Percentiles rank a stretch among this genome's conserved stretches.
Evolutionary conservation across 1,140 invertebrate genomes (phyloP).

Genomic region (Hypothenemus hampei): DNA sequence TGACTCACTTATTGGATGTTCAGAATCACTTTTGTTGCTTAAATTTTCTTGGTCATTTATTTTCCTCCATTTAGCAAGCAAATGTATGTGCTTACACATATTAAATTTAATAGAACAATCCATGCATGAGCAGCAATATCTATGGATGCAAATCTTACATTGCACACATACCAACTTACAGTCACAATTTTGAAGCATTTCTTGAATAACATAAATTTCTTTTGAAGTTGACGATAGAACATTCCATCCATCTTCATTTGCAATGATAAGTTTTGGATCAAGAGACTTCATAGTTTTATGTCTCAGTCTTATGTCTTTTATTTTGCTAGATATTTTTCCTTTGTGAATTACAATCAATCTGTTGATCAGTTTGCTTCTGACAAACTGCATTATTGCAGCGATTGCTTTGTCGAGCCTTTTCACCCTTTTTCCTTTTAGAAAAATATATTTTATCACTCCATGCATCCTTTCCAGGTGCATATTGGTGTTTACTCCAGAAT

Average conservation of each 20-base stretch:
- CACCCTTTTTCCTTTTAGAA: no score
- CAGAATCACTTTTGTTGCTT: no score
- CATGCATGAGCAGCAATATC: constrained; percentile 8
- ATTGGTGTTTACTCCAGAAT: no score
- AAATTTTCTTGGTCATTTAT: no score
- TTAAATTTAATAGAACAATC: constrained; percentile 1
- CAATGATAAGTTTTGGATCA: neutral
- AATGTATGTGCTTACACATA: constrained; percentile 9
- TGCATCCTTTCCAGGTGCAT: no score
- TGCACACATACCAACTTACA: constrained; percentile 4
- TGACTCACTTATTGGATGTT: no score
- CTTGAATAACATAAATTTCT: constrained; percentile 4
- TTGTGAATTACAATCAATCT: neutral
- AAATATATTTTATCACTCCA: no score
- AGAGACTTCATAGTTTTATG: neutral
- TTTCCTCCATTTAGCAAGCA: no score
- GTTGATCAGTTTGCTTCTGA: neutral
- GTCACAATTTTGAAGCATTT: neutral
- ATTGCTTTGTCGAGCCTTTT: constrained; percentile 6
- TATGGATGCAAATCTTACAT: constrained; percentile 17
- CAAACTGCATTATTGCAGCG: neutral
- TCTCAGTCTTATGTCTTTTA: neutral
- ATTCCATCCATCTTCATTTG: neutral
- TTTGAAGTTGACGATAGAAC: neutral
- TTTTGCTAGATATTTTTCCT: neutral